Conservation (phyloP, 2,113 vertebrate genomes). For the Alligator mississippiensis region DNA sequence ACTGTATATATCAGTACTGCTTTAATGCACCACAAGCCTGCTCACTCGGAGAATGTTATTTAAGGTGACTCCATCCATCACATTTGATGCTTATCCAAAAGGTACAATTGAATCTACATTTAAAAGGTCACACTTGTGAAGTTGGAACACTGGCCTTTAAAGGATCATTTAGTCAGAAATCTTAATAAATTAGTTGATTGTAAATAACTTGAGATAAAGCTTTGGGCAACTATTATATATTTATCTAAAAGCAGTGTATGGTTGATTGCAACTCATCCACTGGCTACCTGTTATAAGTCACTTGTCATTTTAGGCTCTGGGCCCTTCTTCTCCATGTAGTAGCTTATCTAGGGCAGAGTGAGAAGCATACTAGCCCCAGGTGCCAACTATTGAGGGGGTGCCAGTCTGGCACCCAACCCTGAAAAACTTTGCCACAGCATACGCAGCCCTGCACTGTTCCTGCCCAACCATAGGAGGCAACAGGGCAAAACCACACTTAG, state of each 20-base stretch:
- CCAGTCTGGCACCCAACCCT: no score
- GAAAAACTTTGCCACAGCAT: no score
- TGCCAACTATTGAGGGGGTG: no score
- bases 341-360: no score
- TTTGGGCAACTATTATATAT: not conserved
- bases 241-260: not conserved
- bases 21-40: not conserved
- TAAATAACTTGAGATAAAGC: not conserved
- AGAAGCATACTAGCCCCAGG: no score
- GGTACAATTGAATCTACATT: constrained; percentile 39
- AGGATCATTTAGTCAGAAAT: constrained; percentile 29
- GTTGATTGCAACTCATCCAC: not conserved
- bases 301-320: not conserved
- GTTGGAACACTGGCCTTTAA: constrained; percentile 27
- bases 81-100: constrained; percentile 35
- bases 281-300: not conserved
- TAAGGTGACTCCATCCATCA: constrained; percentile 19
- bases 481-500: no score
- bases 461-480: no score
- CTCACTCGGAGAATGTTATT: not conserved
- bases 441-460: no score
- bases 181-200: not conserved
- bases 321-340: no score
- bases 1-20: not conserved
- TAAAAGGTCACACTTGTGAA: not conserved